Evolutionary conservation across 2,888 invertebrate species (phyloP).

Genomic region (Neuroscelio doddi): DNA sequence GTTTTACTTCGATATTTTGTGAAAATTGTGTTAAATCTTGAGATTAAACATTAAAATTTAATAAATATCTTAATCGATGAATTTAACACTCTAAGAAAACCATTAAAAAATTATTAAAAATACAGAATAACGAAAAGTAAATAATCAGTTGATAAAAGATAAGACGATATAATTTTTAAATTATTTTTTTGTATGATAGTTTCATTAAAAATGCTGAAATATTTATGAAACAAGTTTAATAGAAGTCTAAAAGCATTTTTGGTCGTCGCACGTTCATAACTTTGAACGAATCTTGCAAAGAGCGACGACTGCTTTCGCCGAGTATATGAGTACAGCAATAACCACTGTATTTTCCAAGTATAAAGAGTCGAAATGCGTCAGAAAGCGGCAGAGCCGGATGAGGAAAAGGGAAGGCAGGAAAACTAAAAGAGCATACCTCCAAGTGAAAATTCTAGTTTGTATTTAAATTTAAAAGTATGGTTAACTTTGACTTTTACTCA

Average conservation of each 20-base stretch:
- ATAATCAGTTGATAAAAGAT: too few species aligned
- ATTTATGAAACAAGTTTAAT: conserved; percentile 35
- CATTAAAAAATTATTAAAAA: too few species aligned
- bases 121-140: too few species aligned
- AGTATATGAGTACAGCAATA: conserved; percentile 33
- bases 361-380: conserved; percentile 33
- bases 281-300: conserved; percentile 37
- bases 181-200: neutral
- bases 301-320: conserved; percentile 28
- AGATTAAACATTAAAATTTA: too few species aligned
- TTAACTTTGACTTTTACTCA: conserved; percentile 20
- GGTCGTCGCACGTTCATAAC: conserved; percentile 32
- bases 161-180: neutral
- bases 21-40: too few species aligned
- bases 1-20: neutral
- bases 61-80: too few species aligned
- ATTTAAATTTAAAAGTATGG: conserved; percentile 17
- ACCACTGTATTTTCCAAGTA: conserved; percentile 38
- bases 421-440: conserved; percentile 19
- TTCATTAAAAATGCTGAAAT: conserved; percentile 6
- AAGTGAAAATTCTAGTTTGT: conserved; percentile 24
- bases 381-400: conserved; percentile 26
- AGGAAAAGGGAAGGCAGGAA: conserved; percentile 18
- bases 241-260: conserved; percentile 41
- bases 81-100: too few species aligned